Percentiles rank a stretch among this genome's conserved stretches.
These are phyloP conservation scores for Parasteatoda lunata DNA, from an alignment of 2,888 invertebrate species.

Conservation along the genomic window DNA sequence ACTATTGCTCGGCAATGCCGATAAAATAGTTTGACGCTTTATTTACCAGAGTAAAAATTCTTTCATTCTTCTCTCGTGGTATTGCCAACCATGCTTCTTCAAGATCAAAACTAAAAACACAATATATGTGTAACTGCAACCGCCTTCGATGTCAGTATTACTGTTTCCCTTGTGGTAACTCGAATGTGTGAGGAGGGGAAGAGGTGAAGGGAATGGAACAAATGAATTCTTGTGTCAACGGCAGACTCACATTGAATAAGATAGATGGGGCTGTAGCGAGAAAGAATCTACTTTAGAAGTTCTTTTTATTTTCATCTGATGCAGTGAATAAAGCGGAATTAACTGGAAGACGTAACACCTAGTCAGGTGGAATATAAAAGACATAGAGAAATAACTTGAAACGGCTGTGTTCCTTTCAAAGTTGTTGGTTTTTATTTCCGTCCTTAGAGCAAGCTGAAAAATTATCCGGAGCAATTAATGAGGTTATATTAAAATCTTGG, in stretches of 20 bases:
- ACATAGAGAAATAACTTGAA: not conserved
- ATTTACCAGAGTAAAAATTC: too few relatives aligned
- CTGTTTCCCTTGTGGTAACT: not conserved
- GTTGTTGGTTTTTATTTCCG: too few relatives aligned
- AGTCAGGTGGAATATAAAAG: slow-evolving; percentile 17
- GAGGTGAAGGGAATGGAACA: slow-evolving; percentile 4
- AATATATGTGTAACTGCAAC: not conserved
- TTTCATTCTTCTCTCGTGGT: too few relatives aligned
- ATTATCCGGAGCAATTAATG: too few relatives aligned
- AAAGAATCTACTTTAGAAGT: slow-evolving; percentile 28
- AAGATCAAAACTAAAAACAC: not conserved
- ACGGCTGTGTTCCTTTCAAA: too few relatives aligned
- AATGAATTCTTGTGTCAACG: slow-evolving; percentile 50
- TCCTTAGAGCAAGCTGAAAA: too few relatives aligned
- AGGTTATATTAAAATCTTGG: too few relatives aligned
- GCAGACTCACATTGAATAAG: slow-evolving; percentile 39
- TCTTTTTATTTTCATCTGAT: slow-evolving; percentile 8
- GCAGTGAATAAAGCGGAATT: slow-evolving; percentile 30
- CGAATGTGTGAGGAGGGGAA: not conserved
- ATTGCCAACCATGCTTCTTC: too few relatives aligned
- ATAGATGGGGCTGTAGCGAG: slow-evolving; percentile 22
- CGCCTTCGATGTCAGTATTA: not conserved
- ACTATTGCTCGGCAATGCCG: too few relatives aligned
- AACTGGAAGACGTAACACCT: slow-evolving; percentile 6
- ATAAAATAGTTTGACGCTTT: too few relatives aligned